phyloP scores from a whole-genome alignment of 2,113 vertebrate genomes.

The Zeus faber region DNA sequence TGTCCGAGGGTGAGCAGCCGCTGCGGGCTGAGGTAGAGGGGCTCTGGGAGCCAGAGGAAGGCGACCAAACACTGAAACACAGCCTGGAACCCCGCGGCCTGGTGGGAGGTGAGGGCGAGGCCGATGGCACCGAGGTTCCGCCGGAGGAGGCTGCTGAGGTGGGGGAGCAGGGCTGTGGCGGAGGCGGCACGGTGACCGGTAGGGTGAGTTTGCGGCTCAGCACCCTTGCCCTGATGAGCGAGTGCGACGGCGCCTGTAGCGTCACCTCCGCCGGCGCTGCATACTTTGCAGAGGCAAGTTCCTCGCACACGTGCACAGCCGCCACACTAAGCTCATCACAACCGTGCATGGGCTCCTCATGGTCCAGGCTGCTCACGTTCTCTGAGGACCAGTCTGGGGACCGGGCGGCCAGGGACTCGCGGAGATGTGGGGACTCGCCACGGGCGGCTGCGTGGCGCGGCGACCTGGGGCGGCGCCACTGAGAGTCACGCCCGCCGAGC shows the following conservation, averaged over 20 bases:
- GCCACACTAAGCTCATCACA: slow-evolving; percentile 53
- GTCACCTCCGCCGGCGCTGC: slow-evolving; percentile 65
- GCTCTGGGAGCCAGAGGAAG: slow-evolving; percentile 60
- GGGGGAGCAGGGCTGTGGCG: slow-evolving; percentile 68
- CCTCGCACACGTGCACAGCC: slow-evolving; percentile 58
- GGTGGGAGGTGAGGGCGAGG: slow-evolving; percentile 54
- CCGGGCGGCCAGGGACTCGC: slow-evolving; percentile 67
- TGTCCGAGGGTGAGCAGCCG: slow-evolving; percentile 42
- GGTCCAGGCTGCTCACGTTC: slow-evolving; percentile 72
- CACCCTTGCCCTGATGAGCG: slow-evolving; percentile 64
- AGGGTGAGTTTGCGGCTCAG: slow-evolving; percentile 64
- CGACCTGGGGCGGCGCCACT: slow-evolving; percentile 49
- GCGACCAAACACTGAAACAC: slow-evolving; percentile 79
- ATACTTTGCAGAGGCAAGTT: slow-evolving; percentile 68
- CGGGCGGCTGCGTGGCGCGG: slow-evolving; percentile 60
- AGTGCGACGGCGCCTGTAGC: slow-evolving; percentile 50
- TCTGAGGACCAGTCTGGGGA: slow-evolving; percentile 77
- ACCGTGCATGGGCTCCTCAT: slow-evolving; percentile 65
- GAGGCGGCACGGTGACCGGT: slow-evolving; percentile 55
- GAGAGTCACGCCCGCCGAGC: slow-evolving; percentile 52
- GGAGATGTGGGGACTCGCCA: too few species aligned
- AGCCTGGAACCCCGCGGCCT: slow-evolving; percentile 73
- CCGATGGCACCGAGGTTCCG: slow-evolving; percentile 53
- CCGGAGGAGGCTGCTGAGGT: slow-evolving; percentile 64
- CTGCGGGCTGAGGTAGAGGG: slow-evolving; percentile 62